Evolutionary conservation across 2,797 vertebrate species (phyloP).

Genomic region (Channa striata): DNA sequence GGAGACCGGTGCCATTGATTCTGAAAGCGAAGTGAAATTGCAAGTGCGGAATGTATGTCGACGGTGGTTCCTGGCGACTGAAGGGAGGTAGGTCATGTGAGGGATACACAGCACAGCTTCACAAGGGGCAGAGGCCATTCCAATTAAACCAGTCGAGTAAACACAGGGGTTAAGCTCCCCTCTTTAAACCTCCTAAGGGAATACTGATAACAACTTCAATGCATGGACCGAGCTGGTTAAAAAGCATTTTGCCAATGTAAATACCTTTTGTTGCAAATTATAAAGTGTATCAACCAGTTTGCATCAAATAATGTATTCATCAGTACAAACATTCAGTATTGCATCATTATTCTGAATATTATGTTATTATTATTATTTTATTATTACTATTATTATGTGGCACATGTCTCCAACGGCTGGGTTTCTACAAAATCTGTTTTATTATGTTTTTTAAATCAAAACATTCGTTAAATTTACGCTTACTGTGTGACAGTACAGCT

Average conservation of each 20-base stretch:
- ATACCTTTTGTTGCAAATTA: no score
- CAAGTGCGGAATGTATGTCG: conserved; percentile 81
- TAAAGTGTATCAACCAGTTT: background rate
- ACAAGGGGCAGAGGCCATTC: conserved; percentile 83
- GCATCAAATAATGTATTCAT: background rate
- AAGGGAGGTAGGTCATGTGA: conserved; percentile 85
- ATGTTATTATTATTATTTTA: no score
- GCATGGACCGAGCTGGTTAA: conserved; percentile 27
- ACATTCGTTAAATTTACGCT: background rate
- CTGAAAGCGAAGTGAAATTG: conserved; percentile 63
- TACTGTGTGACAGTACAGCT: background rate
- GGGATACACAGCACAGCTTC: conserved; percentile 73
- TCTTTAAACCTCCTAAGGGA: conserved; percentile 76
- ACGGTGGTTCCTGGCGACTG: conserved; percentile 79
- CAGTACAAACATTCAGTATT: no score
- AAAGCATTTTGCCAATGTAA: conserved; percentile 21
- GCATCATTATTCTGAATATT: no score
- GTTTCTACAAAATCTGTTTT: background rate
- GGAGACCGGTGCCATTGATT: conserved; percentile 64
- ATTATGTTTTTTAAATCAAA: background rate
- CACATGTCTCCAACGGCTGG: background rate
- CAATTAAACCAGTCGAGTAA: conserved; percentile 85
- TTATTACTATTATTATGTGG: no score
- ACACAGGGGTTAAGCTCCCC: conserved; percentile 81
- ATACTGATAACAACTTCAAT: conserved; percentile 57